Conservation (phyloP, 2,888 invertebrate species). For the Lordiphosa fenestrarum region DNA sequence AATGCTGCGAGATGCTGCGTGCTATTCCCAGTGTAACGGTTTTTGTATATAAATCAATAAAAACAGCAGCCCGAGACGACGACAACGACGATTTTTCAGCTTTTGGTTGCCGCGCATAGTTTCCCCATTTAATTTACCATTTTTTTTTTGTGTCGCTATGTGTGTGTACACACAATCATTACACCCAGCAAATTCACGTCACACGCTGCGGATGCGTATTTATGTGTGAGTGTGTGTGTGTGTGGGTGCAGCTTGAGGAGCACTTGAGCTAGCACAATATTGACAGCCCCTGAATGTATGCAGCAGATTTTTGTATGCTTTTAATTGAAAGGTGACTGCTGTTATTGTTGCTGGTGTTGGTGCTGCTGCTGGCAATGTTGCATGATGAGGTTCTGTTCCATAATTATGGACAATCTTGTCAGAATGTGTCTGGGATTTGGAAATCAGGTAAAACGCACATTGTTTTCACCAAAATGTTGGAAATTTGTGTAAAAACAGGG, state of each 20-base stretch:
- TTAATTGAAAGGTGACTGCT: slow-evolving; percentile 52
- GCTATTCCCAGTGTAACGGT: slow-evolving; percentile 28
- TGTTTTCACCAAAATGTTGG: no score
- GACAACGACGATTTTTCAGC: slow-evolving; percentile 28
- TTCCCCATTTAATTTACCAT: slow-evolving; percentile 21
- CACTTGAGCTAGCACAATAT: slow-evolving; percentile 51
- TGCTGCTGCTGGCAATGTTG: slow-evolving; percentile 25
- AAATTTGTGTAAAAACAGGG: no score
- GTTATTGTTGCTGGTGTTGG: slow-evolving; percentile 22
- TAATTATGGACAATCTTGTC: slow-evolving; percentile 55
- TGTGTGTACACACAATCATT: slow-evolving; percentile 24
- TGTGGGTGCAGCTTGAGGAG: slow-evolving; percentile 16
- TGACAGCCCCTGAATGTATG: slow-evolving; percentile 50
- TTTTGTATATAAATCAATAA: slow-evolving; percentile 75
- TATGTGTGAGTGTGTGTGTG: slow-evolving; percentile 2
- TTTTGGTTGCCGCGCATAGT: slow-evolving; percentile 26
- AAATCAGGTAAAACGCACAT: no score
- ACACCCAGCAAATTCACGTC: slow-evolving; percentile 21
- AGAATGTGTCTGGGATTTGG: not conserved
- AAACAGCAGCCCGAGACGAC: slow-evolving; percentile 54
- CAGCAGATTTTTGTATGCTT: slow-evolving; percentile 44
- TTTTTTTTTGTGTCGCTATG: not conserved
- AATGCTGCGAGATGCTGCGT: slow-evolving; percentile 31
- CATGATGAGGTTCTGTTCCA: slow-evolving; percentile 32
- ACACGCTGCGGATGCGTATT: slow-evolving; percentile 37